Conservation (phyloP, 1,140 invertebrate species). For the Apis dorsata region DNA sequence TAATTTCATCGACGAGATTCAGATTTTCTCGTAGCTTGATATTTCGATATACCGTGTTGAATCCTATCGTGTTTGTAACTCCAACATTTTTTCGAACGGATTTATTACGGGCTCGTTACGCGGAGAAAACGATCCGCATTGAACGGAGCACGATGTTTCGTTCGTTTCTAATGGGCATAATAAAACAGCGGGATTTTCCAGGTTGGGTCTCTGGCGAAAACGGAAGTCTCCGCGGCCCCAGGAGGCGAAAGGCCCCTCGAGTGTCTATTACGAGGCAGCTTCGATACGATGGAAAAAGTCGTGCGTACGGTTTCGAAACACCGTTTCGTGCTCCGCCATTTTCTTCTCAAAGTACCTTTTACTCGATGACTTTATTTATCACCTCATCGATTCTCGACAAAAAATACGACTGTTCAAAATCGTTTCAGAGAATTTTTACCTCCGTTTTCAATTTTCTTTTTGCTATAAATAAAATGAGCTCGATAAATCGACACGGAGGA, state of each 20-base stretch:
- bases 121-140: conserved; percentile 21
- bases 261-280: conserved; percentile 56
- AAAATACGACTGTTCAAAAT: no score
- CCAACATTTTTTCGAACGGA: background rate
- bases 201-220: conserved; percentile 53
- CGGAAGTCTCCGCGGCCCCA: conserved; percentile 67
- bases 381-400: no score
- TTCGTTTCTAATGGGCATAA: conserved; percentile 35
- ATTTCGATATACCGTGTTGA: no score
- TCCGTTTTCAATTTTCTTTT: no score
- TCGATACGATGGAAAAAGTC: conserved; percentile 64
- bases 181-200: conserved; percentile 47
- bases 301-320: conserved; percentile 67
- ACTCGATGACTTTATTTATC: background rate
- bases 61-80: background rate
- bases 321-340: conserved; percentile 26
- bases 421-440: no score
- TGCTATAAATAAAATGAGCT: no score
- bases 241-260: conserved; percentile 65
- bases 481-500: no score
- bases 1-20: no score
- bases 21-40: no score
- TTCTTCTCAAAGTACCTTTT: background rate
- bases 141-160: conserved; percentile 26
- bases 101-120: conserved; percentile 35